Evolutionary conservation across 92 coral and sea anemone genomes (phyloP).

Genomic region (Anthopleura xanthogrammica): DNA sequence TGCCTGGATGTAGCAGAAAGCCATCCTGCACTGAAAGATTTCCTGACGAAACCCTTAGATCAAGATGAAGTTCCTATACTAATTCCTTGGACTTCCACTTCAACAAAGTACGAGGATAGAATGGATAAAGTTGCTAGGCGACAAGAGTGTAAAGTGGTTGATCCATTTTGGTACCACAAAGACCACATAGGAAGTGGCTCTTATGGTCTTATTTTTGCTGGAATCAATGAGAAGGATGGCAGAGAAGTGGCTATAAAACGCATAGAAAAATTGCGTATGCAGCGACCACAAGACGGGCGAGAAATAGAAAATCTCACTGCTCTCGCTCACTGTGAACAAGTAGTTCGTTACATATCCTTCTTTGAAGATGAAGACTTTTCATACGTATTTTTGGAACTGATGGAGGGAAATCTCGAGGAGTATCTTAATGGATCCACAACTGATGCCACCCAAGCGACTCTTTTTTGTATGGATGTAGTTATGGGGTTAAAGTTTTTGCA

Average conservation of each 20-base stretch:
- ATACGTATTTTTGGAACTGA: constrained; percentile 50
- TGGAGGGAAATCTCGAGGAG: constrained; percentile 42
- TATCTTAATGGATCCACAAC: constrained; percentile 5
- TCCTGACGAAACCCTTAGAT: neutral
- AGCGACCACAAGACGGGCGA: constrained; percentile 10
- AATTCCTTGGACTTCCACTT: constrained; percentile 27
- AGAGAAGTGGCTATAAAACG: constrained; percentile 43
- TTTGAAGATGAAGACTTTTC: constrained; percentile 15
- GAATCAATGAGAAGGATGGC: constrained; percentile 19
- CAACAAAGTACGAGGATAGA: neutral
- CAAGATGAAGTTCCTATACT: neutral
- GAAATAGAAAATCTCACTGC: constrained; percentile 23
- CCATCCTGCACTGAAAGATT: neutral
- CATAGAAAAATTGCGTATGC: neutral
- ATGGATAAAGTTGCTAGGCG: constrained; percentile 27
- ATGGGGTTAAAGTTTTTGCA: constrained; percentile 16
- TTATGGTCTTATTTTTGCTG: constrained; percentile 34
- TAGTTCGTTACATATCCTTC: constrained; percentile 13
- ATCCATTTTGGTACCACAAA: neutral
- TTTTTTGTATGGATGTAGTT: neutral
- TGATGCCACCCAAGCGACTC: neutral
- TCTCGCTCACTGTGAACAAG: constrained; percentile 12
- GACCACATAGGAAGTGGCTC: constrained; percentile 31
- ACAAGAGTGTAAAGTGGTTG: neutral
- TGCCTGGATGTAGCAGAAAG: constrained; percentile 7